phyloP scores from a whole-genome alignment of 2,888 invertebrate genomes.

The Apoda limacodes region DNA sequence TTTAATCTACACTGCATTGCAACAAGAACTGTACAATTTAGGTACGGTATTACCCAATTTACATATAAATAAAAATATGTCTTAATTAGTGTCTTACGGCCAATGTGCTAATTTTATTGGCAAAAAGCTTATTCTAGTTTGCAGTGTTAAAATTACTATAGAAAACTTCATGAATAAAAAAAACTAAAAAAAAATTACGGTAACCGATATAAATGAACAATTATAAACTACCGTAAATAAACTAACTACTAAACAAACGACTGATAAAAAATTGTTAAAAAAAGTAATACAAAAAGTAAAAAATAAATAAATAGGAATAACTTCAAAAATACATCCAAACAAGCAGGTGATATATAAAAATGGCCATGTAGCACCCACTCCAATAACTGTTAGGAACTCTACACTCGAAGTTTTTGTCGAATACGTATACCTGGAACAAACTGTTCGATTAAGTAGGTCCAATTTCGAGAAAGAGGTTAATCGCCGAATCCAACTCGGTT shows the following conservation, averaged over 20 bases:
- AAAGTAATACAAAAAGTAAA: conserved; percentile 55
- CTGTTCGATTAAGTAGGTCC: no score
- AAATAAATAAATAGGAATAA: conserved; percentile 58
- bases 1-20: conserved; percentile 26
- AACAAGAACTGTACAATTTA: conserved; percentile 21
- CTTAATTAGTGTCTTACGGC: conserved; percentile 36
- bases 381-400: no score
- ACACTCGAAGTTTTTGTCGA: no score
- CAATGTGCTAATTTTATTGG: conserved; percentile 50
- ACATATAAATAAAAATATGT: no score
- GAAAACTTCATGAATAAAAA: conserved; percentile 23
- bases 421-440: no score
- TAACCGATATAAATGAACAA: neutral
- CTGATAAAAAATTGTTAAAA: conserved; percentile 32
- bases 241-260: conserved; percentile 24
- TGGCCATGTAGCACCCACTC: no score
- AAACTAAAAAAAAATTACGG: neutral
- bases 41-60: conserved; percentile 25
- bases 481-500: no score
- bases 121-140: conserved; percentile 33
- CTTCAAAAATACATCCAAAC: conserved; percentile 56
- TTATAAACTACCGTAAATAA: conserved; percentile 22
- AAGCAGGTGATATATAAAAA: conserved; percentile 34
- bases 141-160: conserved; percentile 37
- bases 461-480: no score